Evolutionary conservation across 2,797 vertebrate genomes (phyloP).

Genomic region (Silurus aristotelis): DNA sequence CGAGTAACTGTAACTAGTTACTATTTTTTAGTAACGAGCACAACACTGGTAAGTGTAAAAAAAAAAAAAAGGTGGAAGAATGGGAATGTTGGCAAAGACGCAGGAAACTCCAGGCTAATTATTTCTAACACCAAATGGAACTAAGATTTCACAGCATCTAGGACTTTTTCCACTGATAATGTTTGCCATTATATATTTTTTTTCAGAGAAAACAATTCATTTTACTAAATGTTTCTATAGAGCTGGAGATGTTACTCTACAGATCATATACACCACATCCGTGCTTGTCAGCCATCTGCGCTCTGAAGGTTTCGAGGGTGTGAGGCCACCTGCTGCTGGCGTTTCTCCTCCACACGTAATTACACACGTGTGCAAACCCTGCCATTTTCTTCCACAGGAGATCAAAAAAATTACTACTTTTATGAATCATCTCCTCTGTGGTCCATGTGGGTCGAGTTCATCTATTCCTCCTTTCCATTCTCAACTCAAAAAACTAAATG

Average conservation of each 20-base stretch:
- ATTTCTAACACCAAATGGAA: background rate
- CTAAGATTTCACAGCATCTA: background rate
- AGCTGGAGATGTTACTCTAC: too few relatives aligned
- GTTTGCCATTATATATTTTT: too few relatives aligned
- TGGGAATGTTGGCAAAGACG: background rate
- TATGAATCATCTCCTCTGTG: background rate
- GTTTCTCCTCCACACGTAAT: background rate
- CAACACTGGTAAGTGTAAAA: background rate
- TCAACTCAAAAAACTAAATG: too few relatives aligned
- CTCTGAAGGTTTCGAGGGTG: background rate
- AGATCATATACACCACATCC: slow-evolving; percentile 3
- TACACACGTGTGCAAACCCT: slow-evolving; percentile 2
- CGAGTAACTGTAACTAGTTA: too few relatives aligned
- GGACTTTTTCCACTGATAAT: background rate
- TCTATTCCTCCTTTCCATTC: too few relatives aligned
- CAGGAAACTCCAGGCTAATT: background rate
- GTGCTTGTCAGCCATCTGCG: background rate
- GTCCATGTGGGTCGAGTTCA: background rate
- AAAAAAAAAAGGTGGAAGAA: background rate
- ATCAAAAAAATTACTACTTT: background rate
- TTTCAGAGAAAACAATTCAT: too few relatives aligned
- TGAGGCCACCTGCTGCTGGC: background rate
- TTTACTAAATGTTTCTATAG: too few relatives aligned
- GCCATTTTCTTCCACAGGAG: background rate
- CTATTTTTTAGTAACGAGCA: too few relatives aligned